Evolutionary conservation across 2,113 vertebrate genomes (phyloP).

Genomic region (Hydrolagus affinis): DNA sequence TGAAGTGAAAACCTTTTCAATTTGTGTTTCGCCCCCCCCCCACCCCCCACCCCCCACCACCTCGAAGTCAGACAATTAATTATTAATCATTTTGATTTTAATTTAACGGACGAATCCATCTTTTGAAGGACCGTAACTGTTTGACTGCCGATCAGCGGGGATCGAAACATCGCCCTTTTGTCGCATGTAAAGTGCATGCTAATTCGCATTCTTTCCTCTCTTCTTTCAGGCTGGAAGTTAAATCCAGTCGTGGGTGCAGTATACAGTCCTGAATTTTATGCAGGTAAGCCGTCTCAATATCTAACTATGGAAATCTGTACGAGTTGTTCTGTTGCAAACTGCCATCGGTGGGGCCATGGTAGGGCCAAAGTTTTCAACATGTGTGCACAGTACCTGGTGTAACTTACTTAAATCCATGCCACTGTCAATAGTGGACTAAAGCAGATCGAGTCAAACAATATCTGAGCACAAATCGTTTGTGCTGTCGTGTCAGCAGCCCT

Average conservation of each 20-base stretch:
- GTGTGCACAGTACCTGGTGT: too few relatives aligned
- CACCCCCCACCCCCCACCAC: too few relatives aligned
- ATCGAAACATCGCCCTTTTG: background rate
- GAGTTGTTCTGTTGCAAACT: background rate
- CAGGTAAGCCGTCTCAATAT: conserved; percentile 63
- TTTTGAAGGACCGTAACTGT: background rate
- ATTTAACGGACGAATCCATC: background rate
- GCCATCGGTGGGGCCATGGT: background rate
- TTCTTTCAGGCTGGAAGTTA: conserved; percentile 91
- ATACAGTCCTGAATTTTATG: conserved; percentile 98
- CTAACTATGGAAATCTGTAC: too few relatives aligned
- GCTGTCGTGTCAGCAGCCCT: too few relatives aligned
- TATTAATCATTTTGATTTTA: background rate
- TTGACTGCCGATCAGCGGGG: background rate
- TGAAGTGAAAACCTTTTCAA: too few relatives aligned
- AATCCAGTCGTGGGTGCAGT: conserved; percentile 96
- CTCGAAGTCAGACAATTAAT: background rate
- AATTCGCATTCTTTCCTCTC: conserved; percentile 14
- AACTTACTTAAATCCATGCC: too few relatives aligned
- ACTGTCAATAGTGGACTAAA: too few relatives aligned
- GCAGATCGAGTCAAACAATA: too few relatives aligned
- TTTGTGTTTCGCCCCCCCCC: too few relatives aligned
- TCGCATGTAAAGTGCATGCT: background rate
- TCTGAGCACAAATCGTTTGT: too few relatives aligned
- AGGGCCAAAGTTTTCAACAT: too few relatives aligned